A percentile compares a stretch with the other conserved stretches of the same genome.
Conservation (phyloP, 2,797 vertebrate genomes). For the Heteromormyrus szaboi region DNA sequence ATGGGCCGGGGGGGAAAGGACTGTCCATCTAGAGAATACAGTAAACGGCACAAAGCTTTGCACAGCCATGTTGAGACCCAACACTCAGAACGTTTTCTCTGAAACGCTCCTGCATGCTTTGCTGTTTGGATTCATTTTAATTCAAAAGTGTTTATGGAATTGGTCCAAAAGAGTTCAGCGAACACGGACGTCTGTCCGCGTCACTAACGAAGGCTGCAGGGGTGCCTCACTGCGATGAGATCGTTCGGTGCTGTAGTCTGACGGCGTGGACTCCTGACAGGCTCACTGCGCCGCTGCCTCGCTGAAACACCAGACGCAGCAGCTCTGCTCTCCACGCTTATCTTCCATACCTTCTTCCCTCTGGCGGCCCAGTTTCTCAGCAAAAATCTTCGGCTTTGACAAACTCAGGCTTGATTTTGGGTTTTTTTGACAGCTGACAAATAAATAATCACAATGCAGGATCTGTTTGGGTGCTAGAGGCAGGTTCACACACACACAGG, state of each 20-base stretch:
- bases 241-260: neutral
- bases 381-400: neutral
- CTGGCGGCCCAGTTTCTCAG: neutral
- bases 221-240: neutral
- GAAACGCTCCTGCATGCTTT: neutral
- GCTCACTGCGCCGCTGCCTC: neutral
- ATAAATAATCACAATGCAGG: neutral
- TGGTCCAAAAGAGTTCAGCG: neutral
- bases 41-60: neutral
- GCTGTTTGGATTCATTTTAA: neutral
- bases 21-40: neutral
- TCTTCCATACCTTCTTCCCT: neutral
- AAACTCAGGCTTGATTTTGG: neutral
- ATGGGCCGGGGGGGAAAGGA: neutral
- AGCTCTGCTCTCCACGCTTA: neutral
- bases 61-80: neutral
- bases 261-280: neutral
- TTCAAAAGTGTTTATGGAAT: neutral
- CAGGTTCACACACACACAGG: neutral
- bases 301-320: neutral
- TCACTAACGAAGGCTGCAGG: neutral
- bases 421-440: neutral
- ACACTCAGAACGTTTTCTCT: neutral
- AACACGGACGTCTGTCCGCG: neutral
- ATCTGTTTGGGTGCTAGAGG: neutral